phyloP scores from a whole-genome alignment of 2,888 invertebrate genomes.

The Odiellus spinosus region DNA sequence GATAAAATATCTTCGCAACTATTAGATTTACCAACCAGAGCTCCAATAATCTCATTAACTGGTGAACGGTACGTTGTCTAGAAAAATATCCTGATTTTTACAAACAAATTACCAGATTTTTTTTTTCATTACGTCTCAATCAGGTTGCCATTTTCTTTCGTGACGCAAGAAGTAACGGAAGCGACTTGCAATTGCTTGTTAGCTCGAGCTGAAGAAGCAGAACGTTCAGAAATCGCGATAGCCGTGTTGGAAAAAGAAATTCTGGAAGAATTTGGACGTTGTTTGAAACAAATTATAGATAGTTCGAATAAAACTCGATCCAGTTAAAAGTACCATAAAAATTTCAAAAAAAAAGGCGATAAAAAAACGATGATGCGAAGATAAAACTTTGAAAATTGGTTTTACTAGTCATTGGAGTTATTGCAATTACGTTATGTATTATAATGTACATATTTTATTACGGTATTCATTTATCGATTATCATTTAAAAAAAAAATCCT shows the following conservation, averaged over 20 bases:
- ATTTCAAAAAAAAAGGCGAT: too few species aligned
- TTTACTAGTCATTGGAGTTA: too few species aligned
- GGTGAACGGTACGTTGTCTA: constrained; percentile 27
- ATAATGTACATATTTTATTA: too few species aligned
- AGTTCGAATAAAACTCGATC: constrained; percentile 37
- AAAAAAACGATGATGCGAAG: too few species aligned
- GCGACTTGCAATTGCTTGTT: constrained; percentile 89
- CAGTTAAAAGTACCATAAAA: too few species aligned
- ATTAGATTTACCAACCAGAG: constrained; percentile 28
- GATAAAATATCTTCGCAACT: constrained; percentile 32
- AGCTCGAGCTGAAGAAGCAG: constrained; percentile 75
- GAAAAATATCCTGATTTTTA: neutral
- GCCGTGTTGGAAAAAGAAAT: constrained; percentile 51
- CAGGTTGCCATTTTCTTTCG: constrained; percentile 58
- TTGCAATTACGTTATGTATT: too few species aligned
- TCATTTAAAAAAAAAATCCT: too few species aligned
- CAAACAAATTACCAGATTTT: neutral
- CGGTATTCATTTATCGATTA: too few species aligned
- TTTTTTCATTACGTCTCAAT: neutral
- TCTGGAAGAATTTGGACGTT: constrained; percentile 86
- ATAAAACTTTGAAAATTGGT: too few species aligned
- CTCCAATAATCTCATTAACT: constrained; percentile 21
- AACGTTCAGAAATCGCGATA: constrained; percentile 45
- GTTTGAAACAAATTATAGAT: constrained; percentile 80
- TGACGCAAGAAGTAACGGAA: constrained; percentile 86